A percentile compares a stretch with the other conserved stretches of the same genome.
These are phyloP conservation scores for Panorpa germanica DNA, from an alignment of 2,888 invertebrate genomes.

Conservation along the genomic window DNA sequence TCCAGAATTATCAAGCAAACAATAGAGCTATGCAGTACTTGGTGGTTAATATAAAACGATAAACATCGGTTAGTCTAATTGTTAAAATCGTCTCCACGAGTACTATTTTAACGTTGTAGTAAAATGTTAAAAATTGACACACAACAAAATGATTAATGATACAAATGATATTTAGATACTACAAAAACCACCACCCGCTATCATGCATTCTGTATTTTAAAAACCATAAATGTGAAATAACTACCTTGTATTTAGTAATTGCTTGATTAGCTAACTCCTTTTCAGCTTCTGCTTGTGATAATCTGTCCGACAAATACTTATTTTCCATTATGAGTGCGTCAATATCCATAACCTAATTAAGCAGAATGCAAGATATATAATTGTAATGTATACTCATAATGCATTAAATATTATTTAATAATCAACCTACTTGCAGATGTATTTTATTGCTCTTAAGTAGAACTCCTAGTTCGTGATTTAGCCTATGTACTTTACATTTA, in stretches of 20 bases:
- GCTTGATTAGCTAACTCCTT: conserved; percentile 55
- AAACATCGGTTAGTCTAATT: too few relatives aligned
- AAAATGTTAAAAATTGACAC: too few relatives aligned
- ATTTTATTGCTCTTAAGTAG: conserved; percentile 27
- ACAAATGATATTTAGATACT: not conserved
- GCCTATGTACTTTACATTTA: conserved; percentile 61
- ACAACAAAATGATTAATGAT: conserved; percentile 2
- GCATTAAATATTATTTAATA: conserved; percentile 9
- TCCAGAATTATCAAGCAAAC: too few relatives aligned
- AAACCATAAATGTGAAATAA: conserved; percentile 8
- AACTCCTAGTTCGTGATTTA: conserved; percentile 61
- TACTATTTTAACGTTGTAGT: too few relatives aligned
- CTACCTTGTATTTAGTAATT: conserved; percentile 55
- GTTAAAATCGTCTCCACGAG: too few relatives aligned
- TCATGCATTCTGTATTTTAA: conserved; percentile 9
- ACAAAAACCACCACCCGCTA: not conserved
- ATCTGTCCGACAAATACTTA: conserved; percentile 63
- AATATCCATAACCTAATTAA: conserved; percentile 41
- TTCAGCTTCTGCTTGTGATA: conserved; percentile 62
- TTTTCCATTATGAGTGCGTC: conserved; percentile 68
- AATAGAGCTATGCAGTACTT: too few relatives aligned
- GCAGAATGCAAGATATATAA: too few relatives aligned
- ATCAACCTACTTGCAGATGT: conserved; percentile 1
- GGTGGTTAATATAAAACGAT: too few relatives aligned
- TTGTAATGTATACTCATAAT: too few relatives aligned